Percentiles rank a stretch among this genome's conserved stretches.
Evolutionary conservation across 2,888 invertebrate genomes (phyloP).

Genomic region (Proisotoma minuta): DNA sequence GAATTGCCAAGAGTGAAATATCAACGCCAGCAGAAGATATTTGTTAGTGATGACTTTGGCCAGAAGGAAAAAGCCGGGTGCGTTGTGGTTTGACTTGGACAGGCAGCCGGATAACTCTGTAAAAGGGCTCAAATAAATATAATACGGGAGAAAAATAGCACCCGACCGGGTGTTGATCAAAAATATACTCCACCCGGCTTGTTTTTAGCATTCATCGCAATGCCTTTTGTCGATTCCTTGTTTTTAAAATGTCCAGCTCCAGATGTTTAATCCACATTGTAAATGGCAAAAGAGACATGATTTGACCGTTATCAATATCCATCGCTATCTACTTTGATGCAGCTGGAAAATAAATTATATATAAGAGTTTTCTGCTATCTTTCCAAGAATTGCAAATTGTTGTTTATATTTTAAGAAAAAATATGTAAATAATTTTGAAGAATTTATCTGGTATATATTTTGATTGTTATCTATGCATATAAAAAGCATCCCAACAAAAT

Average conservation of each 20-base stretch:
- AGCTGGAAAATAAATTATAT: too few relatives aligned
- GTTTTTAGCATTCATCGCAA: not conserved
- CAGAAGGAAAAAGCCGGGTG: not conserved
- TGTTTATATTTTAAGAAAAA: too few relatives aligned
- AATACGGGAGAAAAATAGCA: conserved; percentile 13
- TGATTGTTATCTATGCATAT: too few relatives aligned
- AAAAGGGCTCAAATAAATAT: not conserved
- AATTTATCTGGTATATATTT: too few relatives aligned
- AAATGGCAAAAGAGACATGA: not conserved
- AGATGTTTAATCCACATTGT: conserved; percentile 2
- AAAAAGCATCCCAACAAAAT: too few relatives aligned
- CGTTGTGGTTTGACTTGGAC: not conserved
- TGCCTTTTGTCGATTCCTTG: not conserved
- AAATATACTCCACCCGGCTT: conserved; percentile 14
- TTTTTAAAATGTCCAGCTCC: not conserved
- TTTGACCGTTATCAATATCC: not conserved
- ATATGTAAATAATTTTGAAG: too few relatives aligned
- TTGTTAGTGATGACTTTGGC: not conserved
- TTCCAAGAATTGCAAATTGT: too few relatives aligned
- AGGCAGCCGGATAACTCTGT: not conserved
- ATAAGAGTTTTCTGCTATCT: too few relatives aligned
- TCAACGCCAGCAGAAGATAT: not conserved
- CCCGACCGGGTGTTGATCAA: conserved; percentile 17
- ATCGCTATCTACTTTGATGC: not conserved
- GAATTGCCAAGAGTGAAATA: conserved; percentile 10